phyloP scores from a whole-genome alignment of 1,140 invertebrate genomes.

The Micrasema minimum region DNA sequence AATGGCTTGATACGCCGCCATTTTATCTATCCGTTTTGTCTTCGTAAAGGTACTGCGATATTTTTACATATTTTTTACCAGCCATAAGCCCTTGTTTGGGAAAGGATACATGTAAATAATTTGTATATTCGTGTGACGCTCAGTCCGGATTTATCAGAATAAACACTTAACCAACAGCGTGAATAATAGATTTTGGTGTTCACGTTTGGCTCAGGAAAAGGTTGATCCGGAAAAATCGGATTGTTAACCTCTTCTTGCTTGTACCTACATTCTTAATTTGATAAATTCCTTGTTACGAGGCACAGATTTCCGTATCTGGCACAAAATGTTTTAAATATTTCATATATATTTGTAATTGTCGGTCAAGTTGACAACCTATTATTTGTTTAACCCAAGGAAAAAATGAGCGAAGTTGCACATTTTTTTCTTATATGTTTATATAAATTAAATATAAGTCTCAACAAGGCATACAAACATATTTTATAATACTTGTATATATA shows the following conservation, averaged over 20 bases:
- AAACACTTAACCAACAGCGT: conserved; percentile 16
- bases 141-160: conserved; percentile 12
- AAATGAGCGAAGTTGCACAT: too few relatives aligned
- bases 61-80: conserved; percentile 22
- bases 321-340: too few relatives aligned
- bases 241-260: background rate
- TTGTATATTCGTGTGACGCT: background rate
- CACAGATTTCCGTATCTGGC: too few relatives aligned
- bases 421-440: too few relatives aligned
- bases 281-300: too few relatives aligned
- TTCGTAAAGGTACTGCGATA: background rate
- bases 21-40: conserved; percentile 10
- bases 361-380: too few relatives aligned
- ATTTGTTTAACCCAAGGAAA: too few relatives aligned
- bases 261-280: background rate
- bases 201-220: background rate
- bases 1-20: conserved; percentile 5
- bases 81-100: background rate
- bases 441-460: too few relatives aligned
- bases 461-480: too few relatives aligned
- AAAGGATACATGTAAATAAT: background rate
- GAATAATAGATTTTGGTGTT: conserved; percentile 13
- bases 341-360: too few relatives aligned
- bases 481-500: too few relatives aligned
- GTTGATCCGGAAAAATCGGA: background rate